phyloP scores from a whole-genome alignment of 2,113 vertebrate genomes.

The Gobio gobio region DNA sequence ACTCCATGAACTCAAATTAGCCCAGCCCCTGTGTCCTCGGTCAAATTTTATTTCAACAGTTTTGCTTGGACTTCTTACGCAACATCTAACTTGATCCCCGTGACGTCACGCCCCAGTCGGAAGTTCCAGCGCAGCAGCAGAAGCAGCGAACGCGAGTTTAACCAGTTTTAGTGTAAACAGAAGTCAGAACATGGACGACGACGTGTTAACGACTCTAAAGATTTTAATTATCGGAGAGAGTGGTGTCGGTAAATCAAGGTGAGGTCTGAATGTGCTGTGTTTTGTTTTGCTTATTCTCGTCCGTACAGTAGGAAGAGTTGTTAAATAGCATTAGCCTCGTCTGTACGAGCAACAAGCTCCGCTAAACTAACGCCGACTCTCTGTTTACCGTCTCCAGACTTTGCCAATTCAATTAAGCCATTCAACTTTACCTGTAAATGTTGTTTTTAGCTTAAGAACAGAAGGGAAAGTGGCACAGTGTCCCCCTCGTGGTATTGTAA shows the following conservation, averaged over 20 bases:
- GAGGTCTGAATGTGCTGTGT: conserved; percentile 43
- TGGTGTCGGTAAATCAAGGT: conserved; percentile 97
- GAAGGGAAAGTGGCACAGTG: not conserved
- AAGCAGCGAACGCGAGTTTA: not conserved
- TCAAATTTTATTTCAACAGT: not conserved
- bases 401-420: not conserved
- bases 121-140: conserved; percentile 30
- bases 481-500: not conserved
- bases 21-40: not conserved
- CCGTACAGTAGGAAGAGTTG: not conserved
- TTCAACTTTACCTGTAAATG: not conserved
- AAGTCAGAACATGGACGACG: conserved; percentile 86
- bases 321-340: conserved; percentile 17
- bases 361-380: not conserved
- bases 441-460: not conserved
- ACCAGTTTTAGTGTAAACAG: conserved; percentile 41
- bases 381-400: not conserved
- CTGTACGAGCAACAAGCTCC: not conserved
- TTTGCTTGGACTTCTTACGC: conserved; percentile 12
- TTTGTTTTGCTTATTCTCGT: not conserved
- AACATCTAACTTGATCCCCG: not conserved
- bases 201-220: conserved; percentile 93
- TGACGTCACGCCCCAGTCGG: conserved; percentile 55
- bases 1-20: not conserved
- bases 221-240: conserved; percentile 97